These are phyloP conservation scores for Trogon surrucura DNA, from an alignment of 2,113 vertebrate species.

Conservation along the genomic window DNA sequence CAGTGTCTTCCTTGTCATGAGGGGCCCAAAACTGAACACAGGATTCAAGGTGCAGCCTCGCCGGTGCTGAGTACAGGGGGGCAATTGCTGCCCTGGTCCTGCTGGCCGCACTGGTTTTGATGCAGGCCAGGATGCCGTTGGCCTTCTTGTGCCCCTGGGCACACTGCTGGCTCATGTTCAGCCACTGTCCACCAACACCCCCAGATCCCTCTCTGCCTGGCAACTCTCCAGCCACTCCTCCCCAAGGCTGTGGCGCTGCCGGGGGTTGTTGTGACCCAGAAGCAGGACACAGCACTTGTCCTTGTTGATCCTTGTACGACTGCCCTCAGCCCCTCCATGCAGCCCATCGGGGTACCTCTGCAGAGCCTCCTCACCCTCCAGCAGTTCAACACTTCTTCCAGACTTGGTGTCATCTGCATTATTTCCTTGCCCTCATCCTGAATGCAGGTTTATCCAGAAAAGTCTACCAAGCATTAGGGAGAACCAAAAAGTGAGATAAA, in stretches of 20 bases:
- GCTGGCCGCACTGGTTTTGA: neutral
- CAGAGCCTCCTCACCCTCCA: neutral
- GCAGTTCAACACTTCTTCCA: neutral
- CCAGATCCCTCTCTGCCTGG: neutral
- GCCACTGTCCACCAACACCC: accelerated
- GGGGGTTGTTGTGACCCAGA: neutral
- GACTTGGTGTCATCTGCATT: neutral
- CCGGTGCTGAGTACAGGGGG: too few species aligned
- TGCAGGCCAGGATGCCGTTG: neutral
- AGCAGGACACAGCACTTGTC: neutral
- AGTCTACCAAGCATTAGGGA: neutral
- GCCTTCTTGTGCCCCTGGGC: neutral
- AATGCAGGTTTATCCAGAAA: neutral
- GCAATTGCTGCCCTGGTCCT: neutral
- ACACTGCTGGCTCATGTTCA: neutral
- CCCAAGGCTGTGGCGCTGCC: neutral
- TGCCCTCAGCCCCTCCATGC: neutral
- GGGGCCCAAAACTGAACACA: neutral
- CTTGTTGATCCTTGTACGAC: neutral
- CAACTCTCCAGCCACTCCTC: neutral
- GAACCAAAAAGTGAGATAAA: neutral
- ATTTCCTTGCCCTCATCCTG: neutral
- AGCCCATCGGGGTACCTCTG: neutral
- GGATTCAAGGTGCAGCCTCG: neutral
- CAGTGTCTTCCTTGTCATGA: neutral